Conservation (phyloP, 2,113 vertebrate genomes). For the Strix uralensis region DNA sequence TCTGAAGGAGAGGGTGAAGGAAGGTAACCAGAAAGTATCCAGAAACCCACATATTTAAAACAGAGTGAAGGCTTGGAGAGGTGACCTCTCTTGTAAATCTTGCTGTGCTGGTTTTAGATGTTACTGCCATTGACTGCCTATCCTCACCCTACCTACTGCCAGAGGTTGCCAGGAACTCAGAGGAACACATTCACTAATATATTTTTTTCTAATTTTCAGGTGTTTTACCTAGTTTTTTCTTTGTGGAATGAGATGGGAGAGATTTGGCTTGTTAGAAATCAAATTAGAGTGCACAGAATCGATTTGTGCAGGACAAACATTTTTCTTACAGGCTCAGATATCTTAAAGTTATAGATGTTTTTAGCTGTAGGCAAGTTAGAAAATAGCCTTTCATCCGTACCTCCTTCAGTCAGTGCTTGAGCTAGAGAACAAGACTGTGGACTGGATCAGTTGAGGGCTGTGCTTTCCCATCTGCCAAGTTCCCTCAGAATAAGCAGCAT, state of each 20-base stretch:
- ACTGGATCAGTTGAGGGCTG: background rate
- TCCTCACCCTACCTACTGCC: background rate
- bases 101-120: constrained; percentile 49
- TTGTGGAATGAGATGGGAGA: background rate
- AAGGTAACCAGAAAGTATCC: constrained; percentile 3
- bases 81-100: constrained; percentile 60
- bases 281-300: background rate
- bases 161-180: background rate
- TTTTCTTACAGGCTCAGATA: accelerated
- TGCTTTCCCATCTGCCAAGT: background rate
- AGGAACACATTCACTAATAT: background rate
- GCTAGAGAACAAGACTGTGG: background rate
- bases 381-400: background rate
- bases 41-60: constrained; percentile 40
- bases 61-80: background rate
- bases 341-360: background rate
- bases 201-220: background rate
- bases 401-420: background rate
- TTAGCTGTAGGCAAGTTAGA: background rate
- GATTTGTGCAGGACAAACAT: background rate
- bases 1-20: background rate
- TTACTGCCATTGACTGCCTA: background rate
- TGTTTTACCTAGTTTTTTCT: background rate
- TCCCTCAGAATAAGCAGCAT: background rate
- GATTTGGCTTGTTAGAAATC: background rate